Percentiles rank a stretch among this genome's conserved stretches.
phyloP scores from a whole-genome alignment of 2,797 vertebrate species.

The Pagetopsis macropterus region DNA sequence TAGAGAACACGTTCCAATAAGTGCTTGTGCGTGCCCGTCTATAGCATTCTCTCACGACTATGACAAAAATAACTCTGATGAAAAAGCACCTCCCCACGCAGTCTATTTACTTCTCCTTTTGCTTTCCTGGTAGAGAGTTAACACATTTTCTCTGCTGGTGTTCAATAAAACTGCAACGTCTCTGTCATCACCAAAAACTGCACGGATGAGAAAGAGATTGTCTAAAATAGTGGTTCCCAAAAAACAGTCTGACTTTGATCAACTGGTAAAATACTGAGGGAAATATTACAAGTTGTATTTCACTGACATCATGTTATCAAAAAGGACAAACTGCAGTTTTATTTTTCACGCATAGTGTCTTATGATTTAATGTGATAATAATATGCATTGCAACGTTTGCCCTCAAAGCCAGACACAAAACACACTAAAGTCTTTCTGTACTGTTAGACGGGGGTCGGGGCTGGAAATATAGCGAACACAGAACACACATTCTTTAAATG shows the following conservation, averaged over 20 bases:
- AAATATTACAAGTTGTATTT: neutral
- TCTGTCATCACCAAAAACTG: neutral
- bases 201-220: neutral
- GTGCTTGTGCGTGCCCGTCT: neutral
- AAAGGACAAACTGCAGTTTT: neutral
- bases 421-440: neutral
- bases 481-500: too few relatives aligned
- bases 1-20: neutral
- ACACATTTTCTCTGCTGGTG: neutral
- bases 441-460: too few relatives aligned
- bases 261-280: neutral
- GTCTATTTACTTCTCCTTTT: slow-evolving; percentile 48
- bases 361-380: neutral
- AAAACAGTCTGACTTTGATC: neutral
- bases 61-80: neutral
- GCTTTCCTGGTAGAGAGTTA: slow-evolving; percentile 14
- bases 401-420: neutral
- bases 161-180: neutral
- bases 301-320: neutral
- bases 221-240: neutral
- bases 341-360: neutral
- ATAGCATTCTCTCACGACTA: neutral
- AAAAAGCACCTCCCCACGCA: neutral
- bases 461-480: too few relatives aligned
- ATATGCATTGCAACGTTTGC: neutral